Base-by-base conservation (phyloP, 2,113 vertebrate genomes). In the Oostethus manadensis region DNA sequence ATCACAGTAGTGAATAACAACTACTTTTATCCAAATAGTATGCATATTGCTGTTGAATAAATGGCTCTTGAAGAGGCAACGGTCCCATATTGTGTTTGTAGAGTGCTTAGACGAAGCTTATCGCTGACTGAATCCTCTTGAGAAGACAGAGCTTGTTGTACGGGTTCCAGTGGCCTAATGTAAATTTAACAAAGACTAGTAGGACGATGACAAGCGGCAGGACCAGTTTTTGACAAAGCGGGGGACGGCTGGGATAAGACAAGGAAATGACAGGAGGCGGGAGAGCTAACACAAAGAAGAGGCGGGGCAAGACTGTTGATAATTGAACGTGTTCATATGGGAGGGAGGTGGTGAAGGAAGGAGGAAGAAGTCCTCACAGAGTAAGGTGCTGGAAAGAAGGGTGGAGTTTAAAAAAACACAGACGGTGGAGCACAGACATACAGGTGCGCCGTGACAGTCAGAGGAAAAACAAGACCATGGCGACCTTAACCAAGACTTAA, bases 151-250 rank as follows among this genome's bases (percentile, higher is more conserved):
- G 50, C 73, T 58, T 60, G 84, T 69, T 63, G 47, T 68, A 70
- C 85, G 1, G 68, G 84, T 88, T 87, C 33, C 60, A 20, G 11
- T 2, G 23, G 22, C 26, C n/a, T 42, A 56, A 64, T 62, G 71
- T 71, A 61, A 2, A 8, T 16, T 8, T 4, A 49, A 81, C 69
- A 77, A 80, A 66, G 64, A 3, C 35, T 49, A 29, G 45, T 18
- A 33, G 55, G 26, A 58, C 60, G 48, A 72, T 56, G 54, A 57
- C 29, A 57, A 79, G 77, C 38, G 4, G 77, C 43, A 33, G 51
- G 64, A 86, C 87, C 71, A 57, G 87, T 86, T 88, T 80, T 6
- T 3, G 20, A 84, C 74, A 85, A 83, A 79, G 73, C 60, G 29
- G 9, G 50, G 54, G 8, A 3, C 65, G 70, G 73, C 16, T 51